Percentiles rank a stretch among this genome's conserved stretches.
Conservation (phyloP, 2,113 vertebrate species). For the Amazona vittata region DNA sequence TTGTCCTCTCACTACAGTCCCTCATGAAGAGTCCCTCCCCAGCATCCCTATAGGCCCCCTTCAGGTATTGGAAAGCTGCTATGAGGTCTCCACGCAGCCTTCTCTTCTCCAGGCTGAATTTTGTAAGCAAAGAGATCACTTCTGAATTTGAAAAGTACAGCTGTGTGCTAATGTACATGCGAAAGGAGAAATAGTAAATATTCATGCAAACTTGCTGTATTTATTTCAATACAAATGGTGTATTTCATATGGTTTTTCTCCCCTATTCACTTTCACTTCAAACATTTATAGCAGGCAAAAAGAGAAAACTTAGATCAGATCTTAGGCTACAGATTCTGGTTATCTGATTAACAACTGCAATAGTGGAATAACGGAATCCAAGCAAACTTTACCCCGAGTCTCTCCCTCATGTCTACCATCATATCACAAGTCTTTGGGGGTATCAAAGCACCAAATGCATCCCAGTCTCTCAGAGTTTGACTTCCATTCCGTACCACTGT, state of each 20-base stretch:
- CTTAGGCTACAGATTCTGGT: neutral
- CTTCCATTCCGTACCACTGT: neutral
- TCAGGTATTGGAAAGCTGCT: too few relatives aligned
- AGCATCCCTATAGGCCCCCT: too few relatives aligned
- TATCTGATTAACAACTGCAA: conserved; percentile 19
- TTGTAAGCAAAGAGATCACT: neutral
- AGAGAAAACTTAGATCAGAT: neutral
- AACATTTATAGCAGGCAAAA: neutral
- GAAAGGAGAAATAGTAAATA: neutral
- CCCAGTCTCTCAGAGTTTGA: neutral
- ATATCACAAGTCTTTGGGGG: neutral
- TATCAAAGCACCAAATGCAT: neutral
- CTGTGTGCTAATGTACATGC: neutral
- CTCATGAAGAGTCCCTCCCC: too few relatives aligned
- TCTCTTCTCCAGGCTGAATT: too few relatives aligned
- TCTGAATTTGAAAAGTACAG: neutral
- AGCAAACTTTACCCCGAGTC: neutral
- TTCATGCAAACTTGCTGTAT: neutral
- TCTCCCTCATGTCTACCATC: conserved; percentile 11
- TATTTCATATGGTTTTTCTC: neutral
- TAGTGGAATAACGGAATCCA: conserved; percentile 7
- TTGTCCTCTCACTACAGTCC: too few relatives aligned
- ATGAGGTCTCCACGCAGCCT: too few relatives aligned
- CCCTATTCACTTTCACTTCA: neutral
- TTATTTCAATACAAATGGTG: neutral